A percentile compares a stretch with the other conserved stretches of the same genome.
Evolutionary conservation across 2,113 vertebrate genomes (phyloP).

Genomic region (Salvelinus fontinalis): DNA sequence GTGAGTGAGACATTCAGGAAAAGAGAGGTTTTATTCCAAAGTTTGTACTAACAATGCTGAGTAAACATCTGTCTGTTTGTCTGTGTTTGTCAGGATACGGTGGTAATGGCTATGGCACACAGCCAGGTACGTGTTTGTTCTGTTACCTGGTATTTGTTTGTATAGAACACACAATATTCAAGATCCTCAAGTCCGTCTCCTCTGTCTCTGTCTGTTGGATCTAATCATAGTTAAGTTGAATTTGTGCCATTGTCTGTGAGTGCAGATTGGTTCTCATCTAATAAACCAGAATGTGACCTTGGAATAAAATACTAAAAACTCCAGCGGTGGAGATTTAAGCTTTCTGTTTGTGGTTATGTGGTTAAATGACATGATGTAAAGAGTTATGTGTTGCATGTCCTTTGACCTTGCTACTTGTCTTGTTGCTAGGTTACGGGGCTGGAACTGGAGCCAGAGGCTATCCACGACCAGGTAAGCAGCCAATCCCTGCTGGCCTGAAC

Average conservation of each 20-base stretch:
- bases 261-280: not conserved
- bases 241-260: slow-evolving; percentile 23
- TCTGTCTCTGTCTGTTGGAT: slow-evolving; percentile 23
- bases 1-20: slow-evolving; percentile 38
- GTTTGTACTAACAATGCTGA: not conserved
- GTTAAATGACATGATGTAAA: slow-evolving; percentile 20
- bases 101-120: slow-evolving; percentile 46
- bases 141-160: not conserved
- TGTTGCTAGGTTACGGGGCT: slow-evolving; percentile 63
- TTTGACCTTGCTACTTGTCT: slow-evolving; percentile 37
- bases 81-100: slow-evolving; percentile 56
- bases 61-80: slow-evolving; percentile 1
- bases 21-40: not conserved
- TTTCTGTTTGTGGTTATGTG: slow-evolving; percentile 13
- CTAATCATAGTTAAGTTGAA: slow-evolving; percentile 24
- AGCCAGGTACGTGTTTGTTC: slow-evolving; percentile 54
- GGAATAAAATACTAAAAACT: not conserved
- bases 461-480: slow-evolving; percentile 61
- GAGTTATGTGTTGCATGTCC: slow-evolving; percentile 3
- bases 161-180: not conserved
- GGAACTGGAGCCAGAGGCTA: slow-evolving; percentile 30
- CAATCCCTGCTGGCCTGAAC: slow-evolving; percentile 2
- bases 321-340: slow-evolving; percentile 10
- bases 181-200: not conserved
- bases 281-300: slow-evolving; percentile 23